A percentile compares a stretch with the other conserved stretches of the same genome.
These are phyloP conservation scores for Drosophila anomalipes DNA, from an alignment of 2,888 invertebrate species.

Conservation along the genomic window DNA sequence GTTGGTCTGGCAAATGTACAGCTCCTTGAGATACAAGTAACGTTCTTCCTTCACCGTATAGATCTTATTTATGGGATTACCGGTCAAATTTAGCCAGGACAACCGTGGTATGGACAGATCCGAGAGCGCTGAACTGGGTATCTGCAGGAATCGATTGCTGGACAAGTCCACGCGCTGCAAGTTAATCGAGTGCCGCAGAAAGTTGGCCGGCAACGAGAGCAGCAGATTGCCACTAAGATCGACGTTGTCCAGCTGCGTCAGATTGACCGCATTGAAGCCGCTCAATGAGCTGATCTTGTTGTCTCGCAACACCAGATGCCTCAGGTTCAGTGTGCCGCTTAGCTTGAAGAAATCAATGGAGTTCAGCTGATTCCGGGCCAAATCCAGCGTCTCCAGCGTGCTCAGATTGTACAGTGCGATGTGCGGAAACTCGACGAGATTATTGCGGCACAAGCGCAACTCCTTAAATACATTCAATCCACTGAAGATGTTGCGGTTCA, in stretches of 20 bases:
- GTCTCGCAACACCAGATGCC: conserved; percentile 90
- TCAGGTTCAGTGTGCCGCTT: conserved; percentile 90
- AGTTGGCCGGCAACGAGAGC: conserved; percentile 92
- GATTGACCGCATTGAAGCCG: conserved; percentile 91
- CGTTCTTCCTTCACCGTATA: conserved; percentile 89
- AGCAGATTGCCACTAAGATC: conserved; percentile 92
- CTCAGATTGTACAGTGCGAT: conserved; percentile 91
- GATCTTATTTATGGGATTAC: conserved; percentile 91
- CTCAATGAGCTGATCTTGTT: conserved; percentile 91
- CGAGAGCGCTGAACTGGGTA: conserved; percentile 91
- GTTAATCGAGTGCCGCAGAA: conserved; percentile 90
- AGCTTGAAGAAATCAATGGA: conserved; percentile 92
- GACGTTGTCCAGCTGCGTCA: conserved; percentile 90
- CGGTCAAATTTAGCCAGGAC: conserved; percentile 92
- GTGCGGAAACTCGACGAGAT: conserved; percentile 91
- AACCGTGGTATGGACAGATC: conserved; percentile 90
- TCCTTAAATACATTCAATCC: conserved; percentile 92
- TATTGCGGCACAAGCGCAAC: conserved; percentile 90
- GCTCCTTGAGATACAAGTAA: conserved; percentile 92
- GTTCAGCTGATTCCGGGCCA: conserved; percentile 89
- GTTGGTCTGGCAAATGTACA: conserved; percentile 92
- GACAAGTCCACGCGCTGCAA: conserved; percentile 92
- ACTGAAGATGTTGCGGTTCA: conserved; percentile 91
- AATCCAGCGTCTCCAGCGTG: conserved; percentile 90
- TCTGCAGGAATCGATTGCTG: conserved; percentile 91